Conservation (phyloP, 2,888 invertebrate species). For the Mythimna vitellina region DNA sequence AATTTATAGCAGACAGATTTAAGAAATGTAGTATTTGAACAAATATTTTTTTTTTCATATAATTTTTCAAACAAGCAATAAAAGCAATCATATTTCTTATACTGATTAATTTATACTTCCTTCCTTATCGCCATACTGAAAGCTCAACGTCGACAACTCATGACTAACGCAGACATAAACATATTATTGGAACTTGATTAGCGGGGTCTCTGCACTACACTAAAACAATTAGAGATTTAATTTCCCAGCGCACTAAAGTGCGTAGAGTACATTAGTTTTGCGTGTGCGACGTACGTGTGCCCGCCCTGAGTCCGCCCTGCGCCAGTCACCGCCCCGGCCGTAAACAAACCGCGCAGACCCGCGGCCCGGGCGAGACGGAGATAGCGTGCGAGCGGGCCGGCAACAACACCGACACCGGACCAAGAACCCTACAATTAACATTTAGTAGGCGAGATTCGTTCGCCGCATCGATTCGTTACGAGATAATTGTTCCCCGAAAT, state of each 20-base stretch:
- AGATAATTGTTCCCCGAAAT: constrained; percentile 87
- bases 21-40: not conserved
- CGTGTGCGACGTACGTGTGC: constrained; percentile 78
- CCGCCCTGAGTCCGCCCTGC: constrained; percentile 87
- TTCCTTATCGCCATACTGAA: constrained; percentile 6
- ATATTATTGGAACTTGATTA: constrained; percentile 18
- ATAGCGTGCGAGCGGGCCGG: constrained; percentile 75
- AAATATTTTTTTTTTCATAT: not conserved
- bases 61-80: not conserved
- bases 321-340: constrained; percentile 76
- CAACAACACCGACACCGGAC: constrained; percentile 71
- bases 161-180: constrained; percentile 3
- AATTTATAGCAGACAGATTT: not conserved
- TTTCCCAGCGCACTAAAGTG: constrained; percentile 66
- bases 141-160: not conserved
- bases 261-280: constrained; percentile 79
- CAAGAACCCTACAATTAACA: constrained; percentile 87
- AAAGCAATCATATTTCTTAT: not conserved
- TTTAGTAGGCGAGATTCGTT: constrained; percentile 89
- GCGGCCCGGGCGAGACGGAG: constrained; percentile 74
- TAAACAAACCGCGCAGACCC: constrained; percentile 65
- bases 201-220: constrained; percentile 3
- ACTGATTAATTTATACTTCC: not conserved
- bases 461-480: constrained; percentile 90
- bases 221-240: constrained; percentile 60